Evolutionary conservation across 2,113 vertebrate species (phyloP), one percentile per base, ranked within the genome.

Genomic region (Myotis brandtii): DNA sequence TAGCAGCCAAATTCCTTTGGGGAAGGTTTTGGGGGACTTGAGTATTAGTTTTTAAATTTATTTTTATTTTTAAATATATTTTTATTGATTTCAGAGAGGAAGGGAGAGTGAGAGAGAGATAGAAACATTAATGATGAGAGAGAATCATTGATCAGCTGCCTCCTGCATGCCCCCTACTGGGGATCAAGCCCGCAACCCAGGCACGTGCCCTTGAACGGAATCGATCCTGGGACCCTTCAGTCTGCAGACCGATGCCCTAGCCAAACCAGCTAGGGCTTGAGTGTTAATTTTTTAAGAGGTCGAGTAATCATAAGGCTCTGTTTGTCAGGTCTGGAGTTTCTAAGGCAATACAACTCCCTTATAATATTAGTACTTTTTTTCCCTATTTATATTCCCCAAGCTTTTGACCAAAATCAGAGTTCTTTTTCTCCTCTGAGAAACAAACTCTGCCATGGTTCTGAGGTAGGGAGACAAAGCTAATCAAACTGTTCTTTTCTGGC

Each of bases 401-500:
- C 27, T 83, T 72, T 9, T 46, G 32, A 83, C 40, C 86, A 79
- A 83, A 92, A 92, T 40, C n/a, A 77, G 81, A 93, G 76, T 89
- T 90, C 4, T 86, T 69, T 75, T 40, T 56, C 54, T 52, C 30
- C 54, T 48, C 12, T 91, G 43, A 72, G 76, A 93, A 86, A 79
- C 52, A 93, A 77, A 81, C 14, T 46, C 54, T 56, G 27, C 32
- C 43, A 66, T 25, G 50, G 40, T 20, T 34, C n/a, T 48, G 43
- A 87, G 16, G 25, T 62, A 37, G 40, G 67, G 67, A 50, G 52
- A 62, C 32, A 43, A 21, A 66, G 37, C 1, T 50, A 91, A 37
- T 52, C 12, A 66, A 62, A 21, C 10, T 54, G n/a, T 69, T 67
- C 70, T 73, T 84, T 59, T 37, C 56, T 70, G 89, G 82, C 69